Base-by-base conservation (phyloP, 2,888 invertebrate genomes). In the Zele albiditarsus region DNA sequence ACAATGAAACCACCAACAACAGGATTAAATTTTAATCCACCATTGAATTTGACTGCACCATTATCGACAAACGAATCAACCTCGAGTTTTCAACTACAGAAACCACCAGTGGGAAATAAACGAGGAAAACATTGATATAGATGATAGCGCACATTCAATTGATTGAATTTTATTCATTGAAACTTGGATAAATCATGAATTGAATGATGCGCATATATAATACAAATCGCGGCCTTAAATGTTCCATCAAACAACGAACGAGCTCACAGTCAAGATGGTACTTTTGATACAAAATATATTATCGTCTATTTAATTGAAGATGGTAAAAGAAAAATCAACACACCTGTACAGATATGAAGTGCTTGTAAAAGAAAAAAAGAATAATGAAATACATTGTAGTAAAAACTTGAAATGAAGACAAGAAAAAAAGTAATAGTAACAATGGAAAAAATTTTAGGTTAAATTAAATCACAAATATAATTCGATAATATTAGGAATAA, bases 41-140 rank as follows among this genome's bases (percentile, higher is more conserved):
- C 89, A 42, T 80, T 84, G 53, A 89, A 89, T 80, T 78, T 89
- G 42, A 87, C 87, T 3, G 86, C 88, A 72, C 88, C 89, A 49
- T 81, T 89, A 60, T 81, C 87, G 62, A 76, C 83, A 31, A 83
- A 81, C 16, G 87, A 88, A 75, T 74, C 86, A 5, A 85, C 78
- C 75, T 86, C 88, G 20, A 88, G 87, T 81, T 94, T 94, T 89
- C 93, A 94, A 83, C 91, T 94, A 58, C 94, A 94, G 89, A 94
- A 94, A 84, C 94, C 94, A 33, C 94, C 94, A 31, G 85, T 90
- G 46, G 92, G 92, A 70, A 92, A 91, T 76, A 95, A 95, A 88
- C 90, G 94, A 78, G 93, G 93, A 76, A 94, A 94, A 84, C 93
- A 93, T 90, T 93, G 90, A 92, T 82, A 74, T 74, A 76, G 73